Base-by-base conservation (phyloP, 1,140 invertebrate genomes). In the Platyura marginata region DNA sequence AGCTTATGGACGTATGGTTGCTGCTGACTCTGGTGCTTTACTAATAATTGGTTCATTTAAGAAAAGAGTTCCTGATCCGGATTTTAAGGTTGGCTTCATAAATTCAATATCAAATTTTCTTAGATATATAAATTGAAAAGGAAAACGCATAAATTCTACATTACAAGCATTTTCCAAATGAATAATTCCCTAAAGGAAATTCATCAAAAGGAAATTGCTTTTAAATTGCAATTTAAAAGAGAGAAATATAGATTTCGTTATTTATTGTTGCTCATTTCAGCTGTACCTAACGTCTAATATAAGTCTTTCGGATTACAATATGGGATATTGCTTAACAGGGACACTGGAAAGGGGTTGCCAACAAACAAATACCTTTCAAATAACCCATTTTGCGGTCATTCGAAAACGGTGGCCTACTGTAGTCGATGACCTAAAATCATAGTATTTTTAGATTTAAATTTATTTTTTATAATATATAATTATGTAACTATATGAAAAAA, bases 371-470 rank as follows among this genome's bases (percentile, higher is more conserved):
- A 71, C 69, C 46, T 81, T 83, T 57, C 80, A 86, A 61, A 78
- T 84, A 63, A 86, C 82, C 35, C 83, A 89, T 57, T 87, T 84
- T 53, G 83, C 82, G 21, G 83, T 87, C 50, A 79, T 87, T 48
- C 72, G 81, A 51, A 68, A 81, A 46, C 56, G 57, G 51, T 61
- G 58, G 58, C 58, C 58, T 43, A 46, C 47, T 4, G n/a, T 38
- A 10, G 18, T 18, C n/a, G 36, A 38, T 38, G 18, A 13, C 25
- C 6, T 29, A 8, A 29, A 29, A 29, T 29, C 25, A 29, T 29
- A 8, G 25, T 29, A 13, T 29, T 8, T 29, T 29, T 6, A 29
- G 13, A 29, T 29, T 8, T 29, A 29, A 29, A 29, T 6, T 29
- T 6, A 29, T 29, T 13, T 29, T 13, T 29, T 29, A 8, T 29